Percentiles rank a stretch among this genome's conserved stretches.
phyloP scores from a whole-genome alignment of 1,140 invertebrate species.

The Tetramorium parvispinum region DNA sequence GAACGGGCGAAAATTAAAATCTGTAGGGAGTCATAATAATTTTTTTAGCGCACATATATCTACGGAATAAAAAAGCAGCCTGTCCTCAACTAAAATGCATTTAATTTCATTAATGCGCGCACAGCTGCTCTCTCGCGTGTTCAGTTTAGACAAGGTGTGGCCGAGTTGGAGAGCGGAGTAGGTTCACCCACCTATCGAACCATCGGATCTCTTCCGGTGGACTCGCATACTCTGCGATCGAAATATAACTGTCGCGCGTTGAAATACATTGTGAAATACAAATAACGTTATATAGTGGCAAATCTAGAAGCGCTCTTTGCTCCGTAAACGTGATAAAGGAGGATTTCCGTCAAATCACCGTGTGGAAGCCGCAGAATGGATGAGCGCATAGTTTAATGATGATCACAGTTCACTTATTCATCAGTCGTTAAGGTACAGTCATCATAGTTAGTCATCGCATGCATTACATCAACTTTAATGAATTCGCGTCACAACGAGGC shows the following conservation, averaged over 20 bases:
- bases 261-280: background rate
- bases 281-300: background rate
- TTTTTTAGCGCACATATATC: background rate
- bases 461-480: constrained; percentile 56
- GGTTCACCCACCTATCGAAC: constrained; percentile 12
- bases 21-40: background rate
- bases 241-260: background rate
- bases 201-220: background rate
- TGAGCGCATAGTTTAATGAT: background rate
- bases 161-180: background rate
- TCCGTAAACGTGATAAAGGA: background rate
- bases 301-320: background rate
- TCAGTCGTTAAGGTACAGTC: constrained; percentile 3
- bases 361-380: background rate
- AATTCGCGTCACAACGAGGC: constrained; percentile 29
- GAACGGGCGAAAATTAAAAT: constrained; percentile 10
- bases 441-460: constrained; percentile 35
- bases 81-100: background rate
- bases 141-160: constrained; percentile 9
- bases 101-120: constrained; percentile 12
- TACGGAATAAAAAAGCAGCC: background rate
- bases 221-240: background rate
- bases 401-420: constrained; percentile 18
- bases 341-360: background rate
- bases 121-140: background rate